Base-by-base conservation (phyloP, 2,113 vertebrate genomes). In the Monarcha castaneiventris region DNA sequence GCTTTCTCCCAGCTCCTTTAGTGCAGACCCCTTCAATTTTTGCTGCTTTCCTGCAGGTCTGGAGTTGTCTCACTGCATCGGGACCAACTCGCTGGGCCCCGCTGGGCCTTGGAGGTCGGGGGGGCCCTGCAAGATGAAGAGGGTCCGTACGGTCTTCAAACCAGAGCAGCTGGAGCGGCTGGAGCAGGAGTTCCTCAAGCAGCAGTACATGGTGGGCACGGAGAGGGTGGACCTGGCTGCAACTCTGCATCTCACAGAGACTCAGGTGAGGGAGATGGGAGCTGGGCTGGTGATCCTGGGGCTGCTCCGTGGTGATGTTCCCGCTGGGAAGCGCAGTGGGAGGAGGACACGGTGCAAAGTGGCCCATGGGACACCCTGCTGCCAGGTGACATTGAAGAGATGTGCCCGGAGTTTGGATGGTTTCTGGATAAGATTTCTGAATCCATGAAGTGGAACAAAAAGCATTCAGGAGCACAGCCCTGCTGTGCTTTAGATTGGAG, bases 201-300 rank as follows among this genome's bases (percentile, higher is more conserved):
- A 98, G 95, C 98, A 98, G 71, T 98, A 98, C 91, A 97, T 98
- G 95, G 98, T 98, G 94, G 98, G 98, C 78, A 98, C 97, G 0
- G 97, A 98, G 69, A 90, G 98, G 46, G 97, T 98, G 35, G 97
- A 98, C 81, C 94, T 98, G 96, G 98, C 98, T 19, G 91, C 97
- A 22, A 97, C 92, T 4, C 96, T 98, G 84, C 97, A 97, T 19
- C 98, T 98, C 67, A 97, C 98, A 0, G 98, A 98, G 81, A 98
- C 98, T 32, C 98, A 98, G 98, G 98, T 98, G 16, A 75, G 96
- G 59, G 15, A 8, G 0, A 1, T 19, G 54, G 26, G 46, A 67
- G 78, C 23, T 39, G 58, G 8, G 68, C 58, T 46, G 64, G 0
- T 19, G 27, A 3, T 8, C 46, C 46, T 16, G 63, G 37, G 72